A percentile compares a stretch with the other conserved stretches of the same genome.
These are phyloP conservation scores for Bettongia penicillata DNA, from an alignment of 2,113 vertebrate species.

Conservation along the genomic window DNA sequence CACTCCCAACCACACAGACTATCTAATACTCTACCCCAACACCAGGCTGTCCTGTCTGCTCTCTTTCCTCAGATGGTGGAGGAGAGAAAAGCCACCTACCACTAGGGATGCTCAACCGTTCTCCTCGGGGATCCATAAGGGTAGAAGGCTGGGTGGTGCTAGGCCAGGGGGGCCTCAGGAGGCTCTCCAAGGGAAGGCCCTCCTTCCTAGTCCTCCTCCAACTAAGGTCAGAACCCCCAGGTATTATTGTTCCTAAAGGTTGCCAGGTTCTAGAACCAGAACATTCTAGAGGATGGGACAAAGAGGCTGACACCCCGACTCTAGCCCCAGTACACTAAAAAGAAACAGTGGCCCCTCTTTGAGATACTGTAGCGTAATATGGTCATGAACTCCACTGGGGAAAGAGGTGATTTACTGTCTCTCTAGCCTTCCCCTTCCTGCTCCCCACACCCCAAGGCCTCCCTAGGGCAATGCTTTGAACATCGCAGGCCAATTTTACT, in stretches of 20 bases:
- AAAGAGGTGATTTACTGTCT: too few species aligned
- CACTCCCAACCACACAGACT: not conserved
- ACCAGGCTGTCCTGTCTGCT: not conserved
- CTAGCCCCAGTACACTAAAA: not conserved
- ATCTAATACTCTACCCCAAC: not conserved
- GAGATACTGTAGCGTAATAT: not conserved
- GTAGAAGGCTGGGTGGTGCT: not conserved
- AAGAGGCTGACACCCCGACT: not conserved
- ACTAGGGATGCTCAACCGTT: constrained; percentile 46
- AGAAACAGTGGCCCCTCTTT: not conserved
- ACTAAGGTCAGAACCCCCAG: constrained; percentile 49
- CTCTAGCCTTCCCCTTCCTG: not conserved
- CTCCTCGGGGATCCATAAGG: constrained; percentile 55
- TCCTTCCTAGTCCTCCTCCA: constrained; percentile 43
- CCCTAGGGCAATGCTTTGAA: not conserved
- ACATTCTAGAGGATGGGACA: constrained; percentile 25
- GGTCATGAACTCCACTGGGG: too few species aligned
- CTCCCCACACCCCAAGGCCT: too few species aligned
- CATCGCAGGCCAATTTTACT: not conserved
- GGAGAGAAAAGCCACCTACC: constrained; percentile 47
- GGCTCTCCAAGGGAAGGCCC: constrained; percentile 32
- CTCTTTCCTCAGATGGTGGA: not conserved
- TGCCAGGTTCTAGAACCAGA: constrained; percentile 51
- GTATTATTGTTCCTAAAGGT: constrained; percentile 65
- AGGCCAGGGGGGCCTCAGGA: not conserved